phyloP scores from a whole-genome alignment of 2,797 vertebrate genomes.

The Aplochiton taeniatus region DNA sequence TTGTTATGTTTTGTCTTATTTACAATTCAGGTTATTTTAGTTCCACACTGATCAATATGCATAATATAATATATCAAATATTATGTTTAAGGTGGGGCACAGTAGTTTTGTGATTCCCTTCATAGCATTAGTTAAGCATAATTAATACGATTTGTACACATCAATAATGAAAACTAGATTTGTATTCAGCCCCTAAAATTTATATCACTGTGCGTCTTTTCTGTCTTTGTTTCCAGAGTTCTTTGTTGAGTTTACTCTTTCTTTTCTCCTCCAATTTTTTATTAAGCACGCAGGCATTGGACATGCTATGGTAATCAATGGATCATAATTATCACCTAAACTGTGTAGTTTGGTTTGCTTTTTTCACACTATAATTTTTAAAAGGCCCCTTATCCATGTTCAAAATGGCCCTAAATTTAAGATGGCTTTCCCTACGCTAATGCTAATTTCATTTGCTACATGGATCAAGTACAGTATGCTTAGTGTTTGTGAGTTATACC shows the following conservation, averaged over 20 bases:
- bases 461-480: not conserved
- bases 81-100: too few species aligned
- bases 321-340: conserved; percentile 86
- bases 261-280: conserved; percentile 52
- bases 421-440: conserved; percentile 26
- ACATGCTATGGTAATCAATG: conserved; percentile 88
- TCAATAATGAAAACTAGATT: conserved; percentile 7
- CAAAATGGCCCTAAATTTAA: conserved; percentile 30
- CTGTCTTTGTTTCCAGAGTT: conserved; percentile 44
- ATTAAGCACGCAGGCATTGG: conserved; percentile 82
- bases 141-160: too few species aligned
- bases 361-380: conserved; percentile 54
- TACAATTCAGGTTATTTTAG: not conserved
- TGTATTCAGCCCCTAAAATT: not conserved
- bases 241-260: conserved; percentile 67
- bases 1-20: conserved; percentile 67
- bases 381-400: conserved; percentile 26
- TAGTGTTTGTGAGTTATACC: conserved; percentile 7
- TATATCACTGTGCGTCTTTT: not conserved
- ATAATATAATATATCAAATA: not conserved
- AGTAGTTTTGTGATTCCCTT: too few species aligned
- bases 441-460: conserved; percentile 3
- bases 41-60: not conserved
- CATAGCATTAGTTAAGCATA: too few species aligned
- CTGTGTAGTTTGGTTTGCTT: conserved; percentile 80